Evolutionary conservation across 1,140 invertebrate species (phyloP).

Genomic region (Tetramorium parvispinum): DNA sequence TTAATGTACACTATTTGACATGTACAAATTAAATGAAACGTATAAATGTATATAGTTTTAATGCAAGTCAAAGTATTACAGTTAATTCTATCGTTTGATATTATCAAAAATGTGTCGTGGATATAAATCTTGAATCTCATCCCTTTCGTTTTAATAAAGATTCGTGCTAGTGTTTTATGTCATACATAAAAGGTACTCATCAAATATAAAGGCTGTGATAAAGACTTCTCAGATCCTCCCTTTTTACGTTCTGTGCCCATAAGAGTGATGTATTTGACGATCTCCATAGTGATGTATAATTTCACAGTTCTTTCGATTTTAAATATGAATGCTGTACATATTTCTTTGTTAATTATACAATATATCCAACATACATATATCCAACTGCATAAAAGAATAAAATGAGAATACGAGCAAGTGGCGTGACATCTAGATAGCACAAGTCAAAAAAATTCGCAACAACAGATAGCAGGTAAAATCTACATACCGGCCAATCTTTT

Average conservation of each 20-base stretch:
- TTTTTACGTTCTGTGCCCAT: not conserved
- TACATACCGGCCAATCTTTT: slow-evolving; percentile 51
- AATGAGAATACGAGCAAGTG: not conserved
- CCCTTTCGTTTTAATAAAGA: slow-evolving; percentile 34
- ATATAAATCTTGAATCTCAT: slow-evolving; percentile 8
- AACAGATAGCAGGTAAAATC: slow-evolving; percentile 62
- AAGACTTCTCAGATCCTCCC: slow-evolving; percentile 41
- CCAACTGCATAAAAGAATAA: not conserved
- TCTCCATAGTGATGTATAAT: slow-evolving; percentile 22
- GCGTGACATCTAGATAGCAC: not conserved
- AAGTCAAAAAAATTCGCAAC: slow-evolving; percentile 56
- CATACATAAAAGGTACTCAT: slow-evolving; percentile 35
- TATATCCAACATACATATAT: no score
- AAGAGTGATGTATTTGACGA: slow-evolving; percentile 5
- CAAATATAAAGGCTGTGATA: slow-evolving; percentile 54
- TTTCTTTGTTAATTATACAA: not conserved
- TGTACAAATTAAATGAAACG: not conserved
- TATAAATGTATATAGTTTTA: not conserved
- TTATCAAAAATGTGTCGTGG: not conserved
- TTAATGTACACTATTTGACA: not conserved
- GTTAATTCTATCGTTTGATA: not conserved
- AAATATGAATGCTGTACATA: not conserved
- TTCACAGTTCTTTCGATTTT: not conserved
- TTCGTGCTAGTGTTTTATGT: slow-evolving; percentile 18
- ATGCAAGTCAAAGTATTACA: not conserved